Percentiles rank a stretch among this genome's conserved stretches.
These are phyloP conservation scores for Connochaetes taurinus DNA, from an alignment of 2,113 vertebrate genomes.

Conservation along the genomic window DNA sequence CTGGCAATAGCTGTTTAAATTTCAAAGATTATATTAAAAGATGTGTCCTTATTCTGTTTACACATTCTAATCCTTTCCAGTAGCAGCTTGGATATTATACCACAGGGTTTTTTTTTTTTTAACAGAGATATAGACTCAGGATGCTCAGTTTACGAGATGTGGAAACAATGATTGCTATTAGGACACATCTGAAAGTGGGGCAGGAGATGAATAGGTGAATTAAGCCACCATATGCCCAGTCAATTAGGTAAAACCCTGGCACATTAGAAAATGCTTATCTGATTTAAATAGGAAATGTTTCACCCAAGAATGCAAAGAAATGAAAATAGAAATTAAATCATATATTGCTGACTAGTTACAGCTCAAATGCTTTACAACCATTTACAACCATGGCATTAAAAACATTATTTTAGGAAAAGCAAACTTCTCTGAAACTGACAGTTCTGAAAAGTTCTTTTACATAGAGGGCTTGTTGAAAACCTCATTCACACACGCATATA, in stretches of 20 bases:
- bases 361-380: neutral
- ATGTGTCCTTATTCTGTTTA: neutral
- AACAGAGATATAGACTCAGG: neutral
- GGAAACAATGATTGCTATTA: neutral
- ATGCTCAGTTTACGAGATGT: neutral
- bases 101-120: neutral
- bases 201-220: conserved; percentile 59
- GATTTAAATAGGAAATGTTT: conserved; percentile 25
- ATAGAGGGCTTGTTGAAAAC: neutral
- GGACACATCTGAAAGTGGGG: neutral
- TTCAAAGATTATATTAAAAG: conserved; percentile 28
- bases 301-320: conserved; percentile 44
- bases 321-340: conserved; percentile 38
- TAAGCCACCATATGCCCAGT: conserved; percentile 24
- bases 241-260: conserved; percentile 37
- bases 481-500: neutral
- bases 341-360: conserved; percentile 3
- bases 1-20: conserved; percentile 31
- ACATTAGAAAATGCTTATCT: conserved; percentile 48
- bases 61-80: conserved; percentile 33
- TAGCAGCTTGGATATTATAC: neutral
- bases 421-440: neutral
- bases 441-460: conserved; percentile 23
- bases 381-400: neutral
- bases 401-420: neutral